phyloP scores from a whole-genome alignment of 2,888 invertebrate genomes.

The Hanleya hanleyi region DNA sequence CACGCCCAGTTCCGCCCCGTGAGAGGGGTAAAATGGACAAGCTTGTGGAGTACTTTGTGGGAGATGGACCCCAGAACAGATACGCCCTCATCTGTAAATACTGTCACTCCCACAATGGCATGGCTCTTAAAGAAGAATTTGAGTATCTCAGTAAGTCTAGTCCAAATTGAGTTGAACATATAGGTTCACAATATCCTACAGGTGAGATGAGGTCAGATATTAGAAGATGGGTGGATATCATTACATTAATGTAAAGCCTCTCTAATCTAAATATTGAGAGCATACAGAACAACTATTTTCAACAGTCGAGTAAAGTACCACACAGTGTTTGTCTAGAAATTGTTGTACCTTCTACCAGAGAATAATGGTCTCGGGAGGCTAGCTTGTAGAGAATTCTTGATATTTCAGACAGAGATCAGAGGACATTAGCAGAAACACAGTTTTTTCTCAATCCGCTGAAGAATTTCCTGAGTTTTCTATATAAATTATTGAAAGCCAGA shows the following conservation, averaged over 20 bases:
- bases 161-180: too few species aligned
- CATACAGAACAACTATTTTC: neutral
- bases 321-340: too few species aligned
- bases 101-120: slow-evolving; percentile 95
- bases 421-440: too few species aligned
- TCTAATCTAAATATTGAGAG: neutral
- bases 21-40: slow-evolving; percentile 89
- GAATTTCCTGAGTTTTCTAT: too few species aligned
- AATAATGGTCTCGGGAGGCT: too few species aligned
- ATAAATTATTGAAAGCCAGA: too few species aligned
- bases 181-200: neutral
- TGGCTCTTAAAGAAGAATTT: slow-evolving; percentile 84
- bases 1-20: slow-evolving; percentile 82
- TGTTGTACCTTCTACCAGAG: too few species aligned
- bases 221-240: neutral
- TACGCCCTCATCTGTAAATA: slow-evolving; percentile 95
- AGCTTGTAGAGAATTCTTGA: too few species aligned
- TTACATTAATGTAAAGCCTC: neutral
- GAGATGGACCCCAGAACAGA: slow-evolving; percentile 95
- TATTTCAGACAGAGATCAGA: too few species aligned
- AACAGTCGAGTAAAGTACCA: too few species aligned
- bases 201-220: neutral
- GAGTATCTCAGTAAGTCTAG: slow-evolving; percentile 78
- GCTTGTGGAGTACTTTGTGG: slow-evolving; percentile 93
- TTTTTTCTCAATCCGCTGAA: too few species aligned